phyloP scores from a whole-genome alignment of 2,113 vertebrate species.

The Anarhynchus alexandrinus region DNA sequence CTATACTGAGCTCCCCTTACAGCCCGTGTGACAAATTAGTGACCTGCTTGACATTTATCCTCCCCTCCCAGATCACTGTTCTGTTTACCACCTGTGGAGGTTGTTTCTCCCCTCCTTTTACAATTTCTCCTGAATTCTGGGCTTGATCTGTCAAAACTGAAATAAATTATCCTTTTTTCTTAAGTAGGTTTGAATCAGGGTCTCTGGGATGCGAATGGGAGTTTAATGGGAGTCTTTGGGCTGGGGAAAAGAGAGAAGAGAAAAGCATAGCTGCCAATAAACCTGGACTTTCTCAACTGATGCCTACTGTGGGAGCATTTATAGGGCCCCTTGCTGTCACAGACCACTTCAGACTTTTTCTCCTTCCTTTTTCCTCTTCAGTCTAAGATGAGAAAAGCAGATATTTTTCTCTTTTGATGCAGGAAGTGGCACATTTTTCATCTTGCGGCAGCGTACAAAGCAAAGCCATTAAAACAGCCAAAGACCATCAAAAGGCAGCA shows the following conservation, averaged over 20 bases:
- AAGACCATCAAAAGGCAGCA: slow-evolving; percentile 35
- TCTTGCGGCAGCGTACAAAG: slow-evolving; percentile 13
- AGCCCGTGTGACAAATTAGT: not conserved
- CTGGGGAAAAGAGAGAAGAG: not conserved
- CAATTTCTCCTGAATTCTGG: not conserved
- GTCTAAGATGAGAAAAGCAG: not conserved
- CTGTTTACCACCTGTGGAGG: fast-evolving
- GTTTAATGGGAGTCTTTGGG: not conserved
- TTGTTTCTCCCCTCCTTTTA: not conserved
- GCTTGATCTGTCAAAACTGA: not conserved
- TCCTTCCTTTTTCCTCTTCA: not conserved
- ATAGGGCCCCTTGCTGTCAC: not conserved
- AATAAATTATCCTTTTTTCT: not conserved
- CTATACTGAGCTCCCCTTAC: not conserved
- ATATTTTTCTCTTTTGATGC: not conserved
- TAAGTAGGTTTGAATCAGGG: not conserved
- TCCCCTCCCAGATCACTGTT: not conserved
- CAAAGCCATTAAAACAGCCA: slow-evolving; percentile 42
- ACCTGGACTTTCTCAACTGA: not conserved
- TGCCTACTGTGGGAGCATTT: not conserved
- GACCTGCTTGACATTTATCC: not conserved
- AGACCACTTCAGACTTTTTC: not conserved
- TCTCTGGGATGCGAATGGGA: not conserved
- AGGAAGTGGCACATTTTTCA: slow-evolving; percentile 40
- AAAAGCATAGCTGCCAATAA: not conserved